Evolutionary conservation across 2,113 vertebrate species (phyloP).

Genomic region (Athene noctua): DNA sequence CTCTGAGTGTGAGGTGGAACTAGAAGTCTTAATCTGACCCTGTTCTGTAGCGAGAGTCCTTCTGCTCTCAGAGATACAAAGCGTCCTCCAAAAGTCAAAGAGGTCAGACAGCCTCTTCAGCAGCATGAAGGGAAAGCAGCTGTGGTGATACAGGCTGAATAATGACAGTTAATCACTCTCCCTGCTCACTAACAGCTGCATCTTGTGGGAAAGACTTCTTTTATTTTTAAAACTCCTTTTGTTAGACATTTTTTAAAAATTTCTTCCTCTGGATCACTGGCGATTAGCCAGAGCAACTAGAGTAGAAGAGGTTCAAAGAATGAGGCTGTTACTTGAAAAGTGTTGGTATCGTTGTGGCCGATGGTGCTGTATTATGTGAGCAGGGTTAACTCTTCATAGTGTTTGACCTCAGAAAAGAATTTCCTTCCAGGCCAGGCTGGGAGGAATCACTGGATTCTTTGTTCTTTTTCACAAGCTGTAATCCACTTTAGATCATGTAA

Average conservation of each 20-base stretch:
- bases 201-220: background rate
- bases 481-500: too few species aligned
- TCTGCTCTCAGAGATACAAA: background rate
- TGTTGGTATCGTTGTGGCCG: background rate
- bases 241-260: background rate
- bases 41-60: background rate
- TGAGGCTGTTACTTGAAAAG: background rate
- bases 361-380: background rate
- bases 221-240: background rate
- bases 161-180: background rate
- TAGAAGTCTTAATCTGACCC: background rate
- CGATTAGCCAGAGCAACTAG: background rate
- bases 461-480: too few species aligned
- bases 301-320: background rate
- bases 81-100: background rate
- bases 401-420: background rate
- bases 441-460: too few species aligned
- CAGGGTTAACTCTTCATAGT: background rate
- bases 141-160: background rate
- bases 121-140: background rate
- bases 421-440: background rate
- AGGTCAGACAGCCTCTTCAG: background rate
- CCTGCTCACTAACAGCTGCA: background rate
- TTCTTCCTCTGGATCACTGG: background rate
- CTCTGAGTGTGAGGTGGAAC: background rate